These are phyloP conservation scores for Meiosimyza decipiens DNA, from an alignment of 2,888 invertebrate genomes.

Conservation along the genomic window DNA sequence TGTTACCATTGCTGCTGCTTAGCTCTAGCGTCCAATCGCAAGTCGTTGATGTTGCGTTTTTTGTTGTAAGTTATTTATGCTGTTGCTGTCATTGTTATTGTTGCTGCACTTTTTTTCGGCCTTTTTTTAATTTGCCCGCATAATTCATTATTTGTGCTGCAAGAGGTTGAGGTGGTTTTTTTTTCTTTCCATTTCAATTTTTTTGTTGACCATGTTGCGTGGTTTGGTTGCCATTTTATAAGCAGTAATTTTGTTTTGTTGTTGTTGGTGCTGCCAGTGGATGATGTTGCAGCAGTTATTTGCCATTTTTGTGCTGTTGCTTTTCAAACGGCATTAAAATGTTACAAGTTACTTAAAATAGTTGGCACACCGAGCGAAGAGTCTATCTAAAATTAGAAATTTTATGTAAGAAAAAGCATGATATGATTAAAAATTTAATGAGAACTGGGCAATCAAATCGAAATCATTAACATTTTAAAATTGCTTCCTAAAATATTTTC, in stretches of 20 bases:
- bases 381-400: too few relatives aligned
- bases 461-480: too few relatives aligned
- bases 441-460: too few relatives aligned
- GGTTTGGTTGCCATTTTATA: constrained; percentile 39
- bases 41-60: constrained; percentile 45
- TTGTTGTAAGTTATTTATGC: constrained; percentile 16
- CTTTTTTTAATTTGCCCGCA: constrained; percentile 13
- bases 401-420: too few relatives aligned
- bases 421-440: too few relatives aligned
- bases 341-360: constrained; percentile 25
- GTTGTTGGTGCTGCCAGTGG: constrained; percentile 34
- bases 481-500: too few relatives aligned
- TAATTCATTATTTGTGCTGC: constrained; percentile 32
- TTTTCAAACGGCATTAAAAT: constrained; percentile 28
- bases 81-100: constrained; percentile 1
- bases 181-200: not conserved
- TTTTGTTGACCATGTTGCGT: constrained; percentile 17
- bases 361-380: too few relatives aligned
- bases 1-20: constrained; percentile 11
- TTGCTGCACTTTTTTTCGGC: constrained; percentile 31
- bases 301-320: not conserved
- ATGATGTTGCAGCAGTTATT: constrained; percentile 38
- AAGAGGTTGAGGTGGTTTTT: constrained; percentile 16
- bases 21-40: constrained; percentile 56
- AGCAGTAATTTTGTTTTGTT: constrained; percentile 36